These are phyloP conservation scores for Mystacornis crossleyi DNA, from an alignment of 2,113 vertebrate species.

Conservation along the genomic window DNA sequence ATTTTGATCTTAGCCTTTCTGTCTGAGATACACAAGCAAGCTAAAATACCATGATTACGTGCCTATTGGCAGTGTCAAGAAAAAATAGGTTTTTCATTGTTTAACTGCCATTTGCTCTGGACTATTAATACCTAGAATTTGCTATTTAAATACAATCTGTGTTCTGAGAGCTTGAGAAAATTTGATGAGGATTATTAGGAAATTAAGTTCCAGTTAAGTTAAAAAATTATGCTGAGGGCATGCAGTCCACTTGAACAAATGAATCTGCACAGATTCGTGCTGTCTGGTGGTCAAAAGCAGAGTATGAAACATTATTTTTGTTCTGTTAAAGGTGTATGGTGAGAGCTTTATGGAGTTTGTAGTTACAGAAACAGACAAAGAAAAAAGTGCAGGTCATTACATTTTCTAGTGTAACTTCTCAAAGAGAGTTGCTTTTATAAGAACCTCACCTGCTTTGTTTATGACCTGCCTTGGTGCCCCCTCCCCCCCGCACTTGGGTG, in stretches of 20 bases:
- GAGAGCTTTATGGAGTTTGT: neutral
- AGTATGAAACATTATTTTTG: neutral
- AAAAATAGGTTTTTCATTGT: neutral
- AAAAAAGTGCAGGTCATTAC: neutral
- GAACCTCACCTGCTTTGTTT: neutral
- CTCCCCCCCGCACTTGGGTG: neutral
- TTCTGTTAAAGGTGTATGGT: neutral
- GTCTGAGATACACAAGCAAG: neutral
- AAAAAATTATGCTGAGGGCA: neutral
- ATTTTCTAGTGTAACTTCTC: neutral
- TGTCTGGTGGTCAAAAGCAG: neutral
- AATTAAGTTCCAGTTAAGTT: conserved; percentile 8
- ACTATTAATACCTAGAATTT: neutral
- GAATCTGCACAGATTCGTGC: neutral
- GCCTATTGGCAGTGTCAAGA: neutral
- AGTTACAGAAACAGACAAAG: neutral
- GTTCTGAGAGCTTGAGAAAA: neutral
- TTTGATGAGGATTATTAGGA: conserved; percentile 5
- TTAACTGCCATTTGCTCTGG: neutral
- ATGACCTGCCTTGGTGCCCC: neutral
- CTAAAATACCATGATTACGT: neutral
- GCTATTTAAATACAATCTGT: neutral
- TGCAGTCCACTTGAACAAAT: neutral
- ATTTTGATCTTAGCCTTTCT: neutral
- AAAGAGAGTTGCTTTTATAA: neutral